Evolutionary conservation across 2,888 invertebrate genomes (phyloP).

Genomic region (Torymus aiolomorphi): DNA sequence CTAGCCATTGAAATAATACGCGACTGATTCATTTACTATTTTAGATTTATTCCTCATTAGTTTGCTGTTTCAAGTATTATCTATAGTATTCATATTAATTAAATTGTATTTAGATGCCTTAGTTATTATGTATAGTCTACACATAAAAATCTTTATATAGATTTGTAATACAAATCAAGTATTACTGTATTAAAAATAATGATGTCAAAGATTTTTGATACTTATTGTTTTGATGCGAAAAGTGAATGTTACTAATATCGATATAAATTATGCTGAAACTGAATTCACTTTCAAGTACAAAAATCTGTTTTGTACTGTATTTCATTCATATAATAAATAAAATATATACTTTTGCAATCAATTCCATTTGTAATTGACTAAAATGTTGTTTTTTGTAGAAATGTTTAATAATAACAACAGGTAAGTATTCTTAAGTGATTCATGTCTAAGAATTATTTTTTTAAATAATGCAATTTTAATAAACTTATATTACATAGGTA

Average conservation of each 20-base stretch:
- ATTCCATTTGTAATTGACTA: neutral
- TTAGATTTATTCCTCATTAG: neutral
- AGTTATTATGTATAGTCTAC: slow-evolving; percentile 2
- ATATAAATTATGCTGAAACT: neutral
- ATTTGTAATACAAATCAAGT: too few relatives aligned
- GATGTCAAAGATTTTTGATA: neutral
- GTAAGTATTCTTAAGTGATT: too few relatives aligned
- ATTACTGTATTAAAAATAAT: neutral
- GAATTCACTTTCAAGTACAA: slow-evolving; percentile 22
- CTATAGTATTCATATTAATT: slow-evolving; percentile 25
- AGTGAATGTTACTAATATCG: neutral
- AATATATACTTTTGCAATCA: slow-evolving; percentile 22
- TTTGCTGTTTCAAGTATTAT: slow-evolving; percentile 42
- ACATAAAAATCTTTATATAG: too few relatives aligned
- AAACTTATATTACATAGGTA: too few relatives aligned
- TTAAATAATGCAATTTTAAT: too few relatives aligned
- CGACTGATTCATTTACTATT: too few relatives aligned
- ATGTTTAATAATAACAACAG: too few relatives aligned
- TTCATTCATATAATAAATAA: slow-evolving; percentile 12
- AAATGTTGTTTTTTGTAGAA: too few relatives aligned
- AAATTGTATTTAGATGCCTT: slow-evolving; percentile 10
- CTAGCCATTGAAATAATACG: too few relatives aligned
- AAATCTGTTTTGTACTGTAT: neutral
- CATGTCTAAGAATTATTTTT: too few relatives aligned
- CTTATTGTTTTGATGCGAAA: too few relatives aligned